phyloP scores from a whole-genome alignment of 2,888 invertebrate species.

The Teleiodes luculella region DNA sequence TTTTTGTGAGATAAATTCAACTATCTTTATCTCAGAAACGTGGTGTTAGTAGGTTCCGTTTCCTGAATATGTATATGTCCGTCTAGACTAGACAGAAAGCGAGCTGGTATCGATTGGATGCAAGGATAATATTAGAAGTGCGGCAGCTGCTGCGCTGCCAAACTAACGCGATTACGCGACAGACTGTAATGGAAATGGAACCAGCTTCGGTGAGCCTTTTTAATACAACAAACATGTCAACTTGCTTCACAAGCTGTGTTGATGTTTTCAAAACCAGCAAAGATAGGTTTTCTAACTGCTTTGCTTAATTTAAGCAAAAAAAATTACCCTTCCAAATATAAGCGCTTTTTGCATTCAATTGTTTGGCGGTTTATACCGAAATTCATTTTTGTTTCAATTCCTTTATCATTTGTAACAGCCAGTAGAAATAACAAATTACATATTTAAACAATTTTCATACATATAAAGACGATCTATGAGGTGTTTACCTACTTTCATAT shows the following conservation, averaged over 20 bases:
- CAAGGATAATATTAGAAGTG: slow-evolving; percentile 58
- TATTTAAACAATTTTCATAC: too few species aligned
- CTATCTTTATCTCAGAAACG: background rate
- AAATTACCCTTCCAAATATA: too few species aligned
- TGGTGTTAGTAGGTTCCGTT: background rate
- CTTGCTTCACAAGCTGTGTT: background rate
- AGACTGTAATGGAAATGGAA: background rate
- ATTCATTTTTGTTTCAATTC: too few species aligned
- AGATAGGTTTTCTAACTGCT: too few species aligned
- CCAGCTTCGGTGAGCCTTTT: background rate
- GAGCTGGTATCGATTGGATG: slow-evolving; percentile 50
- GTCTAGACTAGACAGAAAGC: slow-evolving; percentile 58
- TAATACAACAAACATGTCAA: background rate
- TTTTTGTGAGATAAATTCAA: background rate
- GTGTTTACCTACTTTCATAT: too few species aligned
- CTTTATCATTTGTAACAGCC: too few species aligned
- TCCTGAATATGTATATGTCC: slow-evolving; percentile 28
- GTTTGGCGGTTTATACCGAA: too few species aligned
- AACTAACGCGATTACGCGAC: background rate
- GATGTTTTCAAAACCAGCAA: too few species aligned
- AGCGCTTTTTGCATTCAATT: too few species aligned
- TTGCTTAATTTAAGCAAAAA: too few species aligned
- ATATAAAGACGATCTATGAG: too few species aligned
- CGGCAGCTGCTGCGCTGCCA: background rate
- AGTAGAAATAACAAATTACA: too few species aligned